Evolutionary conservation across 2,888 invertebrate genomes (phyloP), one percentile per base, ranked within the genome.

Genomic region (Dynastes maya): DNA sequence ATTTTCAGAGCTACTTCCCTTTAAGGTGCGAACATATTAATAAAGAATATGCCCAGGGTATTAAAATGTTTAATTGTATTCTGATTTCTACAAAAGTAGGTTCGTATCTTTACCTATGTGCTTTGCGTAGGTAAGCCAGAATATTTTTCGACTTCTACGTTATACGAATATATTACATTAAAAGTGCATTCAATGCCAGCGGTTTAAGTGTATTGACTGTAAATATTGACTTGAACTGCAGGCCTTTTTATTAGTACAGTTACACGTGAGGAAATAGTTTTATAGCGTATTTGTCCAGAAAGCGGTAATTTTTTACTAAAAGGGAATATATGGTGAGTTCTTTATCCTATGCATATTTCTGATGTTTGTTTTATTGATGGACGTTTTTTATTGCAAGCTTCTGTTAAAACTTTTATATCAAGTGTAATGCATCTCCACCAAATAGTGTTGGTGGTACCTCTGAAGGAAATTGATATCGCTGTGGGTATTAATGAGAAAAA

Each of bases 171-270:
- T 22, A 22, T 22, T 53, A n/a, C 53, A 53, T 53, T 11, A 53
- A n/a, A 53, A 53, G 16, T 53, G n/a, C 53, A 53, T 53, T n/a
- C 53, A n/a, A 16, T 55, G n/a, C 16, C 16, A 55, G n/a, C 16
- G 0, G 22, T 40, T 65, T 65, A 65, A 45, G 11, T 16, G 65
- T 65, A 45, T 37, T 65, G 27, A 65, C 65, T 16, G 40, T 22
- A 65, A 65, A 45, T 65, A 65, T 65, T 65, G 45, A 65, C 45
- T 65, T 16, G 8, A 16, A 65, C n/a, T 65, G 40, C 45, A 40
- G 65, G n/a, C 40, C 22, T 45, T 65, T 65, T 45, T 40, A 65
- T 4, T 9, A 22, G 16, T 65, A 65, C 45, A 65, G 9, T 65
- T 65, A 40, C 13, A 37, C 16, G 37, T 16, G 55, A 16, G 3